phyloP scores from a whole-genome alignment of 2,113 vertebrate genomes.

The Gila orcuttii region DNA sequence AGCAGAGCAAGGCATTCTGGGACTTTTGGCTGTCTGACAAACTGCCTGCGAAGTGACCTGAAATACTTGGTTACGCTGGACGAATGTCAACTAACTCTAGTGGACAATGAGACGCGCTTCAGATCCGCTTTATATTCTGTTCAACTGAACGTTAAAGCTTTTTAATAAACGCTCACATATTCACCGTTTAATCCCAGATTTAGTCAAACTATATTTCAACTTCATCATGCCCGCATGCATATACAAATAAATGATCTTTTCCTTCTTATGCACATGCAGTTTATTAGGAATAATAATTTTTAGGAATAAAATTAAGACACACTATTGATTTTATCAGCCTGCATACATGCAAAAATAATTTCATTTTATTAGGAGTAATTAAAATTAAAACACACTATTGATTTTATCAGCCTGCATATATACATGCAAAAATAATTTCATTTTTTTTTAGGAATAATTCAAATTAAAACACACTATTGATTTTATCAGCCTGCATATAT shows the following conservation, averaged over 20 bases:
- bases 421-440: too few relatives aligned
- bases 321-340: too few relatives aligned
- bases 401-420: too few relatives aligned
- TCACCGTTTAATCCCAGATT: background rate
- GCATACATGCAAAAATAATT: too few relatives aligned
- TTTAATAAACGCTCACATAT: background rate
- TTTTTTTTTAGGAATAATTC: too few relatives aligned
- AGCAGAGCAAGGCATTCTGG: slow-evolving; percentile 69
- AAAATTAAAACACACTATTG: too few relatives aligned
- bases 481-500: too few relatives aligned
- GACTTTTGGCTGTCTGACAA: slow-evolving; percentile 67
- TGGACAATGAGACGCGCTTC: background rate
- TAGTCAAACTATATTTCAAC: background rate
- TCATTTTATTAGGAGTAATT: too few relatives aligned
- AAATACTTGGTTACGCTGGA: slow-evolving; percentile 26
- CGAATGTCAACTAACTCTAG: slow-evolving; percentile 23
- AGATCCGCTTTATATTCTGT: background rate
- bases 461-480: too few relatives aligned
- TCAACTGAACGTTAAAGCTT: background rate
- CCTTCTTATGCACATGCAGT: background rate
- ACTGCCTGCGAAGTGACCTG: slow-evolving; percentile 57
- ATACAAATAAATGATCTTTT: background rate
- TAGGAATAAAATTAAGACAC: too few relatives aligned
- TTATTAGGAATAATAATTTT: too few relatives aligned
- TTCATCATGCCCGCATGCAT: background rate